Conservation (phyloP, 2,888 invertebrate genomes). For the Lamellibrachia columna region DNA sequence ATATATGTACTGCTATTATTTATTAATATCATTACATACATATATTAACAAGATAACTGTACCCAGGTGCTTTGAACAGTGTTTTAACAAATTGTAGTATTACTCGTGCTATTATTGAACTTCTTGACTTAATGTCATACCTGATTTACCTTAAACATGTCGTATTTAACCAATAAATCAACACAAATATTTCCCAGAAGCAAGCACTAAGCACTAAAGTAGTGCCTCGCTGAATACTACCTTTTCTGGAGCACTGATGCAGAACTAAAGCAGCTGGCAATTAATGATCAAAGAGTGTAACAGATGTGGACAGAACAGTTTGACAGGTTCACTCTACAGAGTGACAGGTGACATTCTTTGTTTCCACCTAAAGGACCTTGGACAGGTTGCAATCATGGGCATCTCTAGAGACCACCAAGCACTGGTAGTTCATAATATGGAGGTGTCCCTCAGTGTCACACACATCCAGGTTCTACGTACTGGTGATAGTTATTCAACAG, state of each 20-base stretch:
- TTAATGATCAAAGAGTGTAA: neutral
- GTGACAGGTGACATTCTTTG: slow-evolving; percentile 12
- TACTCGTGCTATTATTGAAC: too few species aligned
- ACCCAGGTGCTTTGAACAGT: too few species aligned
- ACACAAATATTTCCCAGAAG: neutral
- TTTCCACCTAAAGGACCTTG: neutral
- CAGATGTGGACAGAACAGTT: neutral
- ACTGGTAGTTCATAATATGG: neutral
- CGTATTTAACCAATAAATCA: neutral
- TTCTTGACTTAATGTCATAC: neutral
- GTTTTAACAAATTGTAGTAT: too few species aligned
- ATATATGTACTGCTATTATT: neutral
- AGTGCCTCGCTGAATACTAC: neutral
- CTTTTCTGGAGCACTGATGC: neutral
- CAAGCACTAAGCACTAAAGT: neutral
- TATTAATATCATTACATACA: too few species aligned
- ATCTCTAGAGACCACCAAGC: neutral
- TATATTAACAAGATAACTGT: too few species aligned
- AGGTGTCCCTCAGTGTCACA: neutral
- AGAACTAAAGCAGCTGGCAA: neutral
- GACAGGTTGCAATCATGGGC: neutral
- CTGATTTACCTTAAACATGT: neutral
- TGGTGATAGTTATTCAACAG: neutral
- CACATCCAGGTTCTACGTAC: neutral
- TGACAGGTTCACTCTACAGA: neutral